Evolutionary conservation across 2,113 vertebrate genomes (phyloP), one percentile per base, ranked within the genome.

Genomic region (Xiphophorus hellerii): DNA sequence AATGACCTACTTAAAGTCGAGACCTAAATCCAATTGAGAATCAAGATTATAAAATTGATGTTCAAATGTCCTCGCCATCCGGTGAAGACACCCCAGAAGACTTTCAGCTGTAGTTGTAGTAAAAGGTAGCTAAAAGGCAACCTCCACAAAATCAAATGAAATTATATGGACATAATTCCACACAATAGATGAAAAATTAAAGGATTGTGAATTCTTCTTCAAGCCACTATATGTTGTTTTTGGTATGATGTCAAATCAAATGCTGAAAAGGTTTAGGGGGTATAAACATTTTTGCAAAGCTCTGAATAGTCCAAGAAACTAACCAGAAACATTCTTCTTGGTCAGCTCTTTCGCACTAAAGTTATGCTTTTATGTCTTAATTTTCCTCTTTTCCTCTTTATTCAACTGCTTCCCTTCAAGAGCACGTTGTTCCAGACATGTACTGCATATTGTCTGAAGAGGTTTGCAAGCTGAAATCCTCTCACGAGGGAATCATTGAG

Each of bases 381-480:
- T 74, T 63, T 81, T 74, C 25, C 37, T 87, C 33, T 31, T 82
- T 29, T 76, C 65, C 68, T 73, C 76, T 84, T 73, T 64, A 48
- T 68, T 66, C 27, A 22, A 35, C 15, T 27, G 77, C 74, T 87
- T 77, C 76, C 81, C 86, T 60, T 73, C 73, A 51, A 66, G n/a
- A 29, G 73, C 29, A 48, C 67, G 73, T 76, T 81, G 73, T 81
- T 80, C 78, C 71, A 88, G 80, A 87, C 88, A 67, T 60, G 84
- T 74, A 88, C 89, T 91, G 90, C 48, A 5, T 82, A 76, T 87
- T 78, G 86, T 92, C 84, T 84, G 62, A 48, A 74, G 69, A 71
- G 25, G 60, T 78, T 61, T 54, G 67, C 60, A 0, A 82, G 81
- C 76, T 71, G 65, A 77, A 85, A 72, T 82, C 87, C 88, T 90